Evolutionary conservation across 1,140 invertebrate genomes (phyloP), one percentile per base, ranked within the genome.

Genomic region (Nomia melanderi): DNA sequence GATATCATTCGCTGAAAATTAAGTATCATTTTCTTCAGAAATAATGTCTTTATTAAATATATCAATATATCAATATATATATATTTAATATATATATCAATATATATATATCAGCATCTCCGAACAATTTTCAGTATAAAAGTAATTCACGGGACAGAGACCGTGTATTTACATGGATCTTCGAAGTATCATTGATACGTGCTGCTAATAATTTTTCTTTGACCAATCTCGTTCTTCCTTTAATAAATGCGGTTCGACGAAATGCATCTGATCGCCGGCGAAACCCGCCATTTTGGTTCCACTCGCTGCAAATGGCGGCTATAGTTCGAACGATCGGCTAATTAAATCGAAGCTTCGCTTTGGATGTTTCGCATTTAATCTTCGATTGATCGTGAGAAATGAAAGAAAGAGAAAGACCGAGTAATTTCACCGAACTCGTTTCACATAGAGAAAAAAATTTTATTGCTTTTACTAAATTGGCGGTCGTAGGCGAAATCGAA

Each of bases 121-220:
- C 36, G 59, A 72, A 72, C 57, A 72, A 72, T 65, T 75, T 66
- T 56, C 29, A 29, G 50, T 50, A 69, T 36, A 75, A 67, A 75
- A 75, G 25, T 75, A 44, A 23, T 57, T 36, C 20, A 8, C 41
- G 57, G 17, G 29, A 23, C 33, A 23, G 29, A 36, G 39, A 57
- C 5, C 39, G 62, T 53, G 27, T 73, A 75, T 75, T 59, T 75
- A 75, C 63, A 75, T 50, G 20, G 25, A 31, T 20, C n/a, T 69
- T 17, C 31, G n/a, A 77, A 53, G 31, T 70, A 39, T 9, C 41
- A 20, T 53, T 59, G 56, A 9, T 70, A 27, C n/a, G 47, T 33
- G 56, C 17, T 36, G 74, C 66, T 77, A 77, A 77, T 77, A 77
- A 77, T 77, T 77, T 77, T 71, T 25, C 74, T n/a, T 53, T 29